Evolutionary conservation across 35 echinoderm and acorn worm species (phyloP), one percentile per base, ranked within the genome.

Genomic region (Lytechinus pictus): DNA sequence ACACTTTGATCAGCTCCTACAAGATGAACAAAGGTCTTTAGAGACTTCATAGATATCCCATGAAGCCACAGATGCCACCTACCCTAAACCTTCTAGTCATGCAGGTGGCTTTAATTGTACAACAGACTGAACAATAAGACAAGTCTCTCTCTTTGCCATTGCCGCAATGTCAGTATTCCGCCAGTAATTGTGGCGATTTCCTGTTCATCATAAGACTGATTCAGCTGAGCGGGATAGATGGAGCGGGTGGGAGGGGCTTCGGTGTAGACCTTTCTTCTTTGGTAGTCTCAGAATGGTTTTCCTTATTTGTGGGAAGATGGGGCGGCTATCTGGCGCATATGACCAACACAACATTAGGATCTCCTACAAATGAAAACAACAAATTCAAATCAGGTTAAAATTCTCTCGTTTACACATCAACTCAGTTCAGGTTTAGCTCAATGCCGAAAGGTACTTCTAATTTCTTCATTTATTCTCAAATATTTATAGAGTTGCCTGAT

Each of bases 281-380:
- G 98, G 98, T 54, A 99, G 86, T 89, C 97, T 91, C 52, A 96
- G 86, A 19, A 99, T 95, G 56, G 94, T 97, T 71, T 97, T 97
- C 86, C 95, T 99, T 58, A 99, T 96, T 9, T 95, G 71, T 13
- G 90, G 95, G 92, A 99, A 99, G 52, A 94, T 94, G 16, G 97
- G 98, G 12, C 98, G 87, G 10, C 72, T 87, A 10, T 97, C 97
- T 71, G 97, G 94, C 52, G 94, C 88, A 89, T 97, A 99, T 21
- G 94, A 54, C 98, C 98, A 99, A 61, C 98, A 99, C 98, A 99
- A 95, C 98, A 99, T 99, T 52, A 99, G 95, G 89, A 99, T 97
- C 54, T 99, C 98, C 98, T 99, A 87, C 6, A 57, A 28, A 95
- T 4, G 11, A 28, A 88, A 44, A 90, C 88, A 51, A 44, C 27